Conservation (phyloP, 2,888 invertebrate species). For the Rotaria macrura region DNA sequence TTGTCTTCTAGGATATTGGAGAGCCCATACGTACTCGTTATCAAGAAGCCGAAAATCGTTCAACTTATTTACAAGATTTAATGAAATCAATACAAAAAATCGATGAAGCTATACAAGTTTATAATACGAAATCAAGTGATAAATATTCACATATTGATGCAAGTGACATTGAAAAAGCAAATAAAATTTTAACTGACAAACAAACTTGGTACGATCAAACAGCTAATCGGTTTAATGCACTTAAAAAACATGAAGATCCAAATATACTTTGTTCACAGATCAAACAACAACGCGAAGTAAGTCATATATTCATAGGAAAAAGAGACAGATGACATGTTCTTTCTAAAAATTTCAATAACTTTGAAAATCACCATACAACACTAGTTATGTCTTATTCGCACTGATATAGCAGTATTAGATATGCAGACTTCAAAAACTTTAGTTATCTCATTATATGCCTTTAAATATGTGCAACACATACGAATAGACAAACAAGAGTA, state of each 20-base stretch:
- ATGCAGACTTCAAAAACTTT: no score
- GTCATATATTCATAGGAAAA: no score
- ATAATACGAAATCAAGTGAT: constrained; percentile 40
- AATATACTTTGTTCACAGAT: constrained; percentile 24
- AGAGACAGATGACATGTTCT: no score
- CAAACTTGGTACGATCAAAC: constrained; percentile 32
- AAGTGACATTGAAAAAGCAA: constrained; percentile 64
- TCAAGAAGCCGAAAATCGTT: constrained; percentile 69
- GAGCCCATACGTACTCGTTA: constrained; percentile 77
- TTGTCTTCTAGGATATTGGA: constrained; percentile 59
- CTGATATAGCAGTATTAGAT: no score
- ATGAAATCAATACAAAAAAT: constrained; percentile 66
- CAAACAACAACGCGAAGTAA: constrained; percentile 31
- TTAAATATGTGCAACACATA: no score
- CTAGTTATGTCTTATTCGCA: no score
- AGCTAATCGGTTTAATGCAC: neutral
- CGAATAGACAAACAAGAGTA: no score
- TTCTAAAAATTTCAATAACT: no score
- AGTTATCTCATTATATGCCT: no score
- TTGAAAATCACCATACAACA: no score
- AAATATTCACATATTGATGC: constrained; percentile 61
- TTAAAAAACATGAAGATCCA: constrained; percentile 27
- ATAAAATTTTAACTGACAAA: constrained; percentile 44
- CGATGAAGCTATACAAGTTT: constrained; percentile 64
- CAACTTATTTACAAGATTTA: constrained; percentile 68